Base-by-base conservation (phyloP, 2,888 invertebrate species). In the Lasioglossum figueresi region DNA sequence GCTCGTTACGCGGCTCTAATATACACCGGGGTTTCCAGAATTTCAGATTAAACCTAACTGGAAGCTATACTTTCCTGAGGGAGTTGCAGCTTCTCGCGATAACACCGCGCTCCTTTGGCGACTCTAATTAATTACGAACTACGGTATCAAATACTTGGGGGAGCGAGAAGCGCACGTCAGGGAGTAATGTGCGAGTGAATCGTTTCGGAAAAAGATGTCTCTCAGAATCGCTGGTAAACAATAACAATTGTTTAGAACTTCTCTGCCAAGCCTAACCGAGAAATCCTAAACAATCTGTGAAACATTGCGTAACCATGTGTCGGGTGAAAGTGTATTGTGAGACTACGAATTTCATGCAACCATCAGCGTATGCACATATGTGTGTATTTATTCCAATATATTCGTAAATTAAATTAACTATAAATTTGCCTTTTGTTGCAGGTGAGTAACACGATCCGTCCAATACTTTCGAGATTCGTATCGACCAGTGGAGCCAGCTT, bases 381-480 rank as follows among this genome's bases (percentile, higher is more conserved):
- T 23, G 8, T 52, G 27, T 14, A 5, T 14, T 37, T 37, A 6
- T 37, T 14, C 3, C 2, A 12, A 12, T 45, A 8, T 6, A 2
- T 23, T 48, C 23, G 2, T 48, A 8, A 48, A 48, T 48, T 48
- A 23, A 6, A 2, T 23, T 68, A 68, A 74, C 27, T 34, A 31
- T 16, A 23, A 81, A 52, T 84, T 12, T 79, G 43, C 19, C 88
- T 83, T 92, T 40, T 93, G 92, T 93, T 93, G 27, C 91, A 93
- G 93, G 93, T 93, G 93, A 93, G 93, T 93, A 93, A 83, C 10
- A 59, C n/a, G 27, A 76, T 79, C 79, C 71, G 16, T 81, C 82
- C 59, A 76, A 45, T 85, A 27, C 12, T 8, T 34, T 66, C 80
- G 66, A 34, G 56, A 66, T 63, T 70, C 68, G 34, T 45, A 68